Base-by-base conservation (phyloP, 2,113 vertebrate species). In the Oncorhynchus mykiss region DNA sequence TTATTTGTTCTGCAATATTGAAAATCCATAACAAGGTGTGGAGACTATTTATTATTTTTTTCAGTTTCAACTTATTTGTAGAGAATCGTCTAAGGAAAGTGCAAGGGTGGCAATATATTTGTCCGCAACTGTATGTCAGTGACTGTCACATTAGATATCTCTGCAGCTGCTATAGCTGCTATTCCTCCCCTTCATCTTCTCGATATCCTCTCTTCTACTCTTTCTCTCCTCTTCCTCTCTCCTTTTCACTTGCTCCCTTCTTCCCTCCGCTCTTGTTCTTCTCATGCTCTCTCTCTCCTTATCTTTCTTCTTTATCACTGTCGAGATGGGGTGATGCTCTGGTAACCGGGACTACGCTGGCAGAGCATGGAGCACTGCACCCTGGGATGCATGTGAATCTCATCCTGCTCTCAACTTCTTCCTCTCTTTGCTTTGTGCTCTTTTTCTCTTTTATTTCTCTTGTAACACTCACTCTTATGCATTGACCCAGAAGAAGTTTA, bases 271-370 rank as follows among this genome's bases (percentile, higher is more conserved):
- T 16, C 25, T 25, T 7, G 5, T 7, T 27, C 3, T 27, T 65
- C 62, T 25, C 62, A 25, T 14, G 4, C 69, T 25, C 54, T 34
- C 29, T 29, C 22, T 73, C 49, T 68, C 57, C 6, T 18, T 78
- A 7, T 72, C 71, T 81, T 90, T 92, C 89, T 66, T 91, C 90
- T 88, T 89, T 89, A 87, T 92, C 89, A 91, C 86, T 83, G 80
- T 87, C 69, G 86, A 86, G 84, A 87, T 14, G 70, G 71, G 34
- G 64, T 86, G 83, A 85, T 89, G 87, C 77, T 74, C 18, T 64
- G 83, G 90, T 90, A 91, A 78, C 88, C 82, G 79, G 85, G 81
- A 85, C 83, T 87, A 86, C 84, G 45, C 31, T 76, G 79, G 79
- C 78, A 76, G 68, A 72, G 73, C 69, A 54, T 57, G 45, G 70